phyloP scores from a whole-genome alignment of 2,797 vertebrate genomes.

The Micromesistius poutassou region DNA sequence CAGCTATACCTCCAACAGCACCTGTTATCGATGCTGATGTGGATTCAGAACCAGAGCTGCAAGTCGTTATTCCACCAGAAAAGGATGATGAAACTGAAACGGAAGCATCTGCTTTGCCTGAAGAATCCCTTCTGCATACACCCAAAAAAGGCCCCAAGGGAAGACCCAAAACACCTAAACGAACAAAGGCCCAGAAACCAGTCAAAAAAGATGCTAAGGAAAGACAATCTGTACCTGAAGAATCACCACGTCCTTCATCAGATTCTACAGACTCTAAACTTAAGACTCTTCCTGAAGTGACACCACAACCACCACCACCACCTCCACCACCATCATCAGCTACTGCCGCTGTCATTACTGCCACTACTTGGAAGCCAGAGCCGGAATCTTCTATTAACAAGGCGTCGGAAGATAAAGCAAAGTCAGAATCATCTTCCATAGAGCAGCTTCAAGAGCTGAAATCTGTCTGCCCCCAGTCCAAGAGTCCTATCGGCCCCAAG shows the following conservation, averaged over 20 bases:
- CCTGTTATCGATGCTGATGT: conserved; percentile 72
- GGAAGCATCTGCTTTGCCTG: conserved; percentile 60
- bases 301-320: conserved; percentile 10
- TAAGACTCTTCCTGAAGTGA: conserved; percentile 48
- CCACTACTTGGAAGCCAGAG: conserved; percentile 67
- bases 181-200: conserved; percentile 74
- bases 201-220: conserved; percentile 79
- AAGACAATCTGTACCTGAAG: conserved; percentile 60
- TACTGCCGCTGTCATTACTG: conserved; percentile 64
- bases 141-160: conserved; percentile 77
- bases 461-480: conserved; percentile 57
- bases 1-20: conserved; percentile 61
- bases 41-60: conserved; percentile 64
- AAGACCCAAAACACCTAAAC: conserved; percentile 79
- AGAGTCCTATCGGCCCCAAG: conserved; percentile 62
- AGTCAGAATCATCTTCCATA: conserved; percentile 54
- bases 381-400: conserved; percentile 45
- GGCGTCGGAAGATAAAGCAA: conserved; percentile 43
- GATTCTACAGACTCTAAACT: conserved; percentile 47
- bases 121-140: conserved; percentile 63
- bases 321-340: conserved; percentile 37
- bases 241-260: conserved; percentile 36
- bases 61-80: conserved; percentile 54
- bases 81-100: conserved; percentile 73
- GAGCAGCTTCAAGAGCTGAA: conserved; percentile 61